Percentiles rank a stretch among this genome's conserved stretches.
Conservation (phyloP, 2,113 vertebrate species). For the Bothrops jararaca region DNA sequence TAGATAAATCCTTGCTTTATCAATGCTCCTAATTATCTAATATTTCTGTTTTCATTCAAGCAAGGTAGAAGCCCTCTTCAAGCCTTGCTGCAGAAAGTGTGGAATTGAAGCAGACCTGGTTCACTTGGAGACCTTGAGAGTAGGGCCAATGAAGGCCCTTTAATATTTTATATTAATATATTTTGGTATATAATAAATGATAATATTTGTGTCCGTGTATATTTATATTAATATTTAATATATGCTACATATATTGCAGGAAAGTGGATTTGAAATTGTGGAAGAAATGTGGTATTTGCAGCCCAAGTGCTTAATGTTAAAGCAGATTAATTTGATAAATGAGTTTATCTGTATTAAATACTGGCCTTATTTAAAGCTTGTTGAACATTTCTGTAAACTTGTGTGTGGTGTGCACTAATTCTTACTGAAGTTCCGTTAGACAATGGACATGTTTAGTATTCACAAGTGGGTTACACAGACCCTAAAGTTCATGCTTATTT, state of each 20-base stretch:
- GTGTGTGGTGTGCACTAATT: constrained; percentile 40
- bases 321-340: constrained; percentile 64
- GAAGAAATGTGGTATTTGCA: constrained; percentile 26
- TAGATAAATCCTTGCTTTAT: background rate
- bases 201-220: background rate
- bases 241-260: constrained; percentile 32
- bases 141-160: background rate
- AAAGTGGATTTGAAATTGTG: constrained; percentile 43
- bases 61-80: background rate
- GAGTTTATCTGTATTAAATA: constrained; percentile 62
- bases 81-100: background rate
- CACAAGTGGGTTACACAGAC: constrained; percentile 62
- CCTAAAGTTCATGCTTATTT: constrained; percentile 64
- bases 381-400: constrained; percentile 44
- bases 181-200: background rate
- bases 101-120: background rate
- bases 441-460: constrained; percentile 62
- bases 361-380: constrained; percentile 23
- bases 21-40: background rate
- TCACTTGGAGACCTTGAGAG: background rate
- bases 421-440: constrained; percentile 53
- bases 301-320: constrained; percentile 33
- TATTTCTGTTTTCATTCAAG: background rate
- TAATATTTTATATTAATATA: background rate
- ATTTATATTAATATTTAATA: background rate